phyloP scores from a whole-genome alignment of 2,888 invertebrate genomes.

The Xestoiulus laeticollis region DNA sequence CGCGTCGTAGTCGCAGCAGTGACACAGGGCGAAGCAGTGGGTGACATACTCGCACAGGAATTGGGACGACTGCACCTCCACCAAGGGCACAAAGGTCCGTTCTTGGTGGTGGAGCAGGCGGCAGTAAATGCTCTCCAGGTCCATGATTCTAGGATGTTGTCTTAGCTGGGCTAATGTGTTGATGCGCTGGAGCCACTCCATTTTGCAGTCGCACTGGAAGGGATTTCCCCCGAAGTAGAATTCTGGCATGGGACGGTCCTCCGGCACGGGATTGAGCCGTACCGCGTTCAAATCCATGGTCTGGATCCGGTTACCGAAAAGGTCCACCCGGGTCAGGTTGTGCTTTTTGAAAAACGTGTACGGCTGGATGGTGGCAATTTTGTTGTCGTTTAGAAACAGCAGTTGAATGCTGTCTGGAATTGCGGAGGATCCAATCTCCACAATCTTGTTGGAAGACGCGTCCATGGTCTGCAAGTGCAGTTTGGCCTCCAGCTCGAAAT shows the following conservation, averaged over 20 bases:
- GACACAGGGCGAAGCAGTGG: slow-evolving; percentile 86
- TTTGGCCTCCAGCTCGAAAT: slow-evolving; percentile 83
- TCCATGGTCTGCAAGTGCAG: slow-evolving; percentile 83
- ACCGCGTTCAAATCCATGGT: slow-evolving; percentile 90
- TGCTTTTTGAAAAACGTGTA: slow-evolving; percentile 89
- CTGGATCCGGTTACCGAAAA: slow-evolving; percentile 90
- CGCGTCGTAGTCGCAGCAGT: slow-evolving; percentile 90
- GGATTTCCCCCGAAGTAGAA: slow-evolving; percentile 88
- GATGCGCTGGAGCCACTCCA: slow-evolving; percentile 89
- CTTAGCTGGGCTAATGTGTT: slow-evolving; percentile 82
- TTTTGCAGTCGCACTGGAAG: slow-evolving; percentile 86
- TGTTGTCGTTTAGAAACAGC: slow-evolving; percentile 89
- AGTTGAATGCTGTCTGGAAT: slow-evolving; percentile 86
- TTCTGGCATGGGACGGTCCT: slow-evolving; percentile 69
- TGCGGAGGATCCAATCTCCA: slow-evolving; percentile 78
- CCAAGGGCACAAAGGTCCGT: slow-evolving; percentile 76
- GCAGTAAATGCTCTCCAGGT: slow-evolving; percentile 83
- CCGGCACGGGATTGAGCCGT: slow-evolving; percentile 80
- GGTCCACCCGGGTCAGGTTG: slow-evolving; percentile 88
- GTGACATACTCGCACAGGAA: slow-evolving; percentile 85
- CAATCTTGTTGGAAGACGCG: slow-evolving; percentile 88
- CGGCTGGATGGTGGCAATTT: slow-evolving; percentile 83
- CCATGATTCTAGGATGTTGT: slow-evolving; percentile 83
- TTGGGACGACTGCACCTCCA: slow-evolving; percentile 81
- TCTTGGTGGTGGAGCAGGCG: slow-evolving; percentile 73